Conservation (phyloP, 2,113 vertebrate genomes). For the Scophthalmus maximus region DNA sequence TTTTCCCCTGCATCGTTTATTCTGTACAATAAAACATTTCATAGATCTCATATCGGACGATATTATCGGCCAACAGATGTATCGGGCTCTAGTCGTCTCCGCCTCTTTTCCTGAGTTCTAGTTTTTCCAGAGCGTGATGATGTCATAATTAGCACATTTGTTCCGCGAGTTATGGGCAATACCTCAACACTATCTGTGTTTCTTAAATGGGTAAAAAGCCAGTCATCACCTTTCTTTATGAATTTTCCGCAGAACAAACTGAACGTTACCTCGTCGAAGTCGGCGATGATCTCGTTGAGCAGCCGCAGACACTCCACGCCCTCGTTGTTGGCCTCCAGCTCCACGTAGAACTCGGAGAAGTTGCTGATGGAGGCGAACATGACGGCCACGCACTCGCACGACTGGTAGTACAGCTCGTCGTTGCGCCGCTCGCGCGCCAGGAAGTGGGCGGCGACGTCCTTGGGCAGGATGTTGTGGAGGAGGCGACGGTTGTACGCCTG, state of each 20-base stretch:
- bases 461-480: conserved; percentile 96
- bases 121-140: no score
- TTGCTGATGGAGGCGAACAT: conserved; percentile 99
- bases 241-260: background rate
- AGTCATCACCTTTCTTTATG: no score
- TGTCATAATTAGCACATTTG: background rate
- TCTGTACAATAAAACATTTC: no score
- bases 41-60: no score
- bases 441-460: conserved; percentile 95
- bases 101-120: no score
- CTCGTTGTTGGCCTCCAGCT: conserved; percentile 97
- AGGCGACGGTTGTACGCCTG: conserved; percentile 96
- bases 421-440: conserved; percentile 92
- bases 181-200: background rate
- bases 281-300: conserved; percentile 97
- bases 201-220: no score
- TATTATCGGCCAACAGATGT: no score
- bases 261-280: conserved; percentile 91
- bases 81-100: no score
- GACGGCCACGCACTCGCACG: conserved; percentile 95
- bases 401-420: conserved; percentile 97
- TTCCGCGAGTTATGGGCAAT: background rate
- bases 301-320: conserved; percentile 94
- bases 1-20: no score
- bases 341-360: conserved; percentile 97